Percentiles rank a stretch among this genome's conserved stretches.
Conservation (phyloP, 2,888 invertebrate species). For the Lithosia quadra region DNA sequence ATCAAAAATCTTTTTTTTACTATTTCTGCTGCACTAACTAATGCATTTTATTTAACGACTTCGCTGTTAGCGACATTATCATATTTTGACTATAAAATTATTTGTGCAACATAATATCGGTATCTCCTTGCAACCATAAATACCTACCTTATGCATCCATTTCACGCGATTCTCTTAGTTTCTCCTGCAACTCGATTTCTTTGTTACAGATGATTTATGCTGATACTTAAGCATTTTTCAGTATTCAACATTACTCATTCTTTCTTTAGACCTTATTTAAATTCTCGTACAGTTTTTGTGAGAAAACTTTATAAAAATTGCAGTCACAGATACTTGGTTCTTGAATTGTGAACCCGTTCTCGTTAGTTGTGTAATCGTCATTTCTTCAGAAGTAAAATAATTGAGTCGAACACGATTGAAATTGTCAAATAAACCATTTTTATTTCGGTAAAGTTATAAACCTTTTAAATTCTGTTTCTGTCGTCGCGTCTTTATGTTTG, state of each 20-base stretch:
- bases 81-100: constrained; percentile 14
- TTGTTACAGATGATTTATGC: constrained; percentile 66
- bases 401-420: constrained; percentile 5
- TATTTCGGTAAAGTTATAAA: constrained; percentile 11
- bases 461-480: constrained; percentile 17
- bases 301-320: constrained; percentile 36
- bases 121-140: constrained; percentile 38
- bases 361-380: neutral
- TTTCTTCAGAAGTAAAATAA: neutral
- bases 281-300: constrained; percentile 46
- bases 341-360: neutral
- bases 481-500: neutral
- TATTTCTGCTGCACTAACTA: neutral
- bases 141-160: constrained; percentile 50
- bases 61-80: neutral
- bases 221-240: constrained; percentile 64
- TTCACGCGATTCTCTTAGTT: constrained; percentile 51
- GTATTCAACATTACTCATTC: constrained; percentile 59
- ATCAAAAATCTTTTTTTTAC: neutral
- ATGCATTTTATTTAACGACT: neutral
- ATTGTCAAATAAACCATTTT: constrained; percentile 18
- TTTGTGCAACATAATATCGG: constrained; percentile 31
- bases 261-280: constrained; percentile 50
- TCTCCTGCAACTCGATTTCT: constrained; percentile 56
- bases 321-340: constrained; percentile 15